Evolutionary conservation across 2,797 vertebrate species (phyloP).

Genomic region (Rhinichthys osculus): DNA sequence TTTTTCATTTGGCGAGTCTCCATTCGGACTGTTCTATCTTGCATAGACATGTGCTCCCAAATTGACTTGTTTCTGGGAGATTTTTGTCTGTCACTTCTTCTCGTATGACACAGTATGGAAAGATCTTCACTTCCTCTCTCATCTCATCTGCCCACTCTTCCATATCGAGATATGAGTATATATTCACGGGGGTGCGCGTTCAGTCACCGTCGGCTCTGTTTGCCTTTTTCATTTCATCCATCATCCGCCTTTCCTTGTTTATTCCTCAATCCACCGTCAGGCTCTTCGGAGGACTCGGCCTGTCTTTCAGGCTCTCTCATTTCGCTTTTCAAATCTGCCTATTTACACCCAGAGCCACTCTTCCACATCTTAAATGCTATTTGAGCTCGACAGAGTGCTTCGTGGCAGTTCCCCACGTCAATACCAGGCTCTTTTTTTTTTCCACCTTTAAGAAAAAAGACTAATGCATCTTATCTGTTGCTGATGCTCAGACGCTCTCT

Average conservation of each 20-base stretch:
- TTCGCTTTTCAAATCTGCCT: constrained; percentile 47
- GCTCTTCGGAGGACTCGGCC: constrained; percentile 43
- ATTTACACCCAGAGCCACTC: constrained; percentile 55
- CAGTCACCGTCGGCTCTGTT: constrained; percentile 40
- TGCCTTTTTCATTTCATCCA: constrained; percentile 50
- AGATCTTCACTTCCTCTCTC: constrained; percentile 43
- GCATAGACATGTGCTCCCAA: neutral
- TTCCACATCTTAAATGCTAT: constrained; percentile 59
- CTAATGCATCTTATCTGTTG: constrained; percentile 61
- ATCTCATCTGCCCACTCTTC: constrained; percentile 56
- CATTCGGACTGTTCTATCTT: neutral
- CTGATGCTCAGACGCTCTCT: constrained; percentile 68
- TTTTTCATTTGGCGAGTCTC: neutral
- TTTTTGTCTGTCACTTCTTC: neutral
- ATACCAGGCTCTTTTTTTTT: constrained; percentile 30
- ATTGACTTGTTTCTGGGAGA: constrained; percentile 34
- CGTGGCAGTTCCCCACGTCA: constrained; percentile 45
- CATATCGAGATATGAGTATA: constrained; percentile 41
- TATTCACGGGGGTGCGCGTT: constrained; percentile 29
- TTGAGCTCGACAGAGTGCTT: constrained; percentile 53
- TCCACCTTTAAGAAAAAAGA: constrained; percentile 41
- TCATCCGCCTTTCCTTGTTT: constrained; percentile 51
- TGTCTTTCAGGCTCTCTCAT: constrained; percentile 38
- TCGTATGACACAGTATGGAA: constrained; percentile 14
- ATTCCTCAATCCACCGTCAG: constrained; percentile 56